These are phyloP conservation scores for Euwallacea similis DNA, from an alignment of 1,140 invertebrate genomes.

Conservation along the genomic window DNA sequence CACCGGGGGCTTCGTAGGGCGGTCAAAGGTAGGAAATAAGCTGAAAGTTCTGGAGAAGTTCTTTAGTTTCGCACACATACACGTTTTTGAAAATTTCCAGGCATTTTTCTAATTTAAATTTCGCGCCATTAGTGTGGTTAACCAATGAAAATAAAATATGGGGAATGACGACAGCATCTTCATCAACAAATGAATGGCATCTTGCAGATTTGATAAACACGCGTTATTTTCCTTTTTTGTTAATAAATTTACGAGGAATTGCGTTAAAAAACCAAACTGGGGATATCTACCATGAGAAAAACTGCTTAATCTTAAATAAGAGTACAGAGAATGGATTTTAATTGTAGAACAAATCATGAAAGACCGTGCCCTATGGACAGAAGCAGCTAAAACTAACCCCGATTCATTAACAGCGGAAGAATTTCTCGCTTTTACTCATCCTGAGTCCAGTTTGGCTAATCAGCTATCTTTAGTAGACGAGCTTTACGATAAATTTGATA, in stretches of 20 bases:
- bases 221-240: no score
- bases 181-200: no score
- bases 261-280: no score
- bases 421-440: conserved; percentile 80
- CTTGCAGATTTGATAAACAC: no score
- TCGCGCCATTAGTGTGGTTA: no score
- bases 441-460: conserved; percentile 76
- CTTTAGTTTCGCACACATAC: no score
- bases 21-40: conserved; percentile 54
- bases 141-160: no score
- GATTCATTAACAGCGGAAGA: conserved; percentile 75
- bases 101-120: no score
- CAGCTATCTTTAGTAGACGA: conserved; percentile 74
- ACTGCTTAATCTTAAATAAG: background rate
- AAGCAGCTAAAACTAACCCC: conserved; percentile 73
- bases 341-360: conserved; percentile 67
- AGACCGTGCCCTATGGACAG: conserved; percentile 77
- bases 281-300: background rate
- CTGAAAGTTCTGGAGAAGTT: no score
- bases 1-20: conserved; percentile 58
- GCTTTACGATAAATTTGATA: conserved; percentile 74
- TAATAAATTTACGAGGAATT: no score
- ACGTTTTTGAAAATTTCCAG: no score
- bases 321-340: background rate
- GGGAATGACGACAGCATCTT: no score